Conservation (phyloP, 2,113 vertebrate genomes). For the Hippotragus niger region DNA sequence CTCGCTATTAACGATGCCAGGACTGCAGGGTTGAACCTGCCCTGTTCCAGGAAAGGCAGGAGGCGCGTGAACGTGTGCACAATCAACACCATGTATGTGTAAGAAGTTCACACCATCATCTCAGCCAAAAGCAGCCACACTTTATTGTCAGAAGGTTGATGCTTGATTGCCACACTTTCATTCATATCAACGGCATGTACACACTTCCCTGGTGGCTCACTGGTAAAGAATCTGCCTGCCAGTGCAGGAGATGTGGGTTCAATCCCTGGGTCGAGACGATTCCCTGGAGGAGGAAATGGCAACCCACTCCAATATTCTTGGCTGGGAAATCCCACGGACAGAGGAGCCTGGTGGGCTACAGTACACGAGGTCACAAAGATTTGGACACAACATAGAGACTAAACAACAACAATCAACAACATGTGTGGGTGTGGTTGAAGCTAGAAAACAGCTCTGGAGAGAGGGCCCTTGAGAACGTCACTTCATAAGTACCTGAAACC, state of each 20-base stretch:
- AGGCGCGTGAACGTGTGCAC: fast-evolving
- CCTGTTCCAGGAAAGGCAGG: background rate
- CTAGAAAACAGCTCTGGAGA: background rate
- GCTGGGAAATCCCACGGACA: background rate
- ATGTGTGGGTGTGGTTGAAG: background rate
- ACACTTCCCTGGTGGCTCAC: background rate
- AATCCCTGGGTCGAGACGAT: background rate
- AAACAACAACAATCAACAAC: background rate
- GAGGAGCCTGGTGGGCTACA: background rate
- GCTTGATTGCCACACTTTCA: background rate
- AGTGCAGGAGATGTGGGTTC: background rate
- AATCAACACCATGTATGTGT: fast-evolving
- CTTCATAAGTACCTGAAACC: background rate
- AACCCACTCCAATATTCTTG: background rate
- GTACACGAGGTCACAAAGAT: background rate
- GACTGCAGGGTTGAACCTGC: background rate
- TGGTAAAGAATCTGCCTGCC: background rate
- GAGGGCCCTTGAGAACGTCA: background rate
- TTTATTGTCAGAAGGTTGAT: background rate
- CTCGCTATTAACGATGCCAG: too few species aligned
- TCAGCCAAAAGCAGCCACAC: background rate
- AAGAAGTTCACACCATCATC: background rate
- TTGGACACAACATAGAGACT: background rate
- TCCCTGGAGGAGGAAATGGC: background rate
- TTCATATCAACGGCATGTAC: fast-evolving